Base-by-base conservation (phyloP, 2,888 invertebrate genomes). In the Ormyrus pomaceus region DNA sequence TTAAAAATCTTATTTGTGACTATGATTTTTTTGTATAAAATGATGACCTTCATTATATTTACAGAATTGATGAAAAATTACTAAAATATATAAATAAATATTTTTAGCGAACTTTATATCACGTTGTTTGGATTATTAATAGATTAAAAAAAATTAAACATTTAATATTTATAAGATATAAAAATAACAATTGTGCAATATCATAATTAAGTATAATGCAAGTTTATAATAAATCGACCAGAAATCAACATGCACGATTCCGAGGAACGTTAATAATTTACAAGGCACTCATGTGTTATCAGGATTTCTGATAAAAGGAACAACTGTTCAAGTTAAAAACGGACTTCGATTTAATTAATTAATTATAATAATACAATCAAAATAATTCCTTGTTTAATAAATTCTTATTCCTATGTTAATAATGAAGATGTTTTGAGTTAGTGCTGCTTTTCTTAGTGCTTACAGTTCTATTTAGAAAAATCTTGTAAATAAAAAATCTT, bases 281-380 rank as follows among this genome's bases (percentile, higher is more conserved):
- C 83, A 87, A 87, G 87, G 87, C 87, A 87, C 87, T 76, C 64
- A 83, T 81, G 72, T 79, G 80, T 83, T 77, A 84, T 83, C 82
- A 79, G 78, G 75, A 81, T 82, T 83, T 79, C 77, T 82, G 62
- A 79, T 77, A 83, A 77, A 85, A 77, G 83, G 84, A 87, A 87
- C 83, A 83, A 85, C 34, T 69, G 65, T 79, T 82, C 74, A 79
- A 77, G 82, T 83, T 81, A 82, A 82, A 83, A 83, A 82, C 83
- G 79, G 80, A 82, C 61, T 68, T 78, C 34, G 48, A 61, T 77
- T 76, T 77, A 76, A 72, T 62, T 58, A 59, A 64, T 48, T 79
- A 11, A 66, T 76, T 58, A 19, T 72, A 79, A 65, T 65, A 68
- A 66, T 81, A 78, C 65, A 82, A 76, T 73, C 64, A 73, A 72